Evolutionary conservation across 1,140 invertebrate genomes (phyloP).

Genomic region (Pogonomyrmex californicus): DNA sequence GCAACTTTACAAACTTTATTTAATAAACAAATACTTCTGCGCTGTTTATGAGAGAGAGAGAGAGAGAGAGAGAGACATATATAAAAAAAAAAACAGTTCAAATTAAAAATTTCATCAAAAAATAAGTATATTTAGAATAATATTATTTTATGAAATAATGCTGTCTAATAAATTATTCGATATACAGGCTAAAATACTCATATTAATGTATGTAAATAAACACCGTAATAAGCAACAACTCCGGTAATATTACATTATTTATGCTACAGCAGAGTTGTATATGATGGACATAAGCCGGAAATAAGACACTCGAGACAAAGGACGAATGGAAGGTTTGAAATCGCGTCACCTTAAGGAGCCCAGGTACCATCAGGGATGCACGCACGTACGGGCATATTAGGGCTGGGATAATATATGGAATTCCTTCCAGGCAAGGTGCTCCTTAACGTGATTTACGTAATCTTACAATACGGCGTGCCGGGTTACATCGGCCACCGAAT

Average conservation of each 20-base stretch:
- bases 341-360: constrained; percentile 81
- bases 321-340: constrained; percentile 79
- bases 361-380: constrained; percentile 82
- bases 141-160: neutral
- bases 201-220: neutral
- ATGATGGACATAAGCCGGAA: constrained; percentile 82
- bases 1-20: neutral
- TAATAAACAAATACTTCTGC: neutral
- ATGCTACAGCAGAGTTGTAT: constrained; percentile 42
- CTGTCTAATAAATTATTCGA: neutral
- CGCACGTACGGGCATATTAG: constrained; percentile 86
- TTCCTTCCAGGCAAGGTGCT: constrained; percentile 81
- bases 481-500: constrained; percentile 81
- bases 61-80: too few species aligned
- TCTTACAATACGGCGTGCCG: constrained; percentile 83
- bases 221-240: neutral
- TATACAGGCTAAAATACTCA: neutral
- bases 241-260: constrained; percentile 27
- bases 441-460: constrained; percentile 85
- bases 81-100: too few species aligned
- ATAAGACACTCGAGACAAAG: constrained; percentile 79
- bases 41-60: too few species aligned
- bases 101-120: neutral
- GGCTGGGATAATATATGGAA: constrained; percentile 85
- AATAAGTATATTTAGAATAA: neutral